These are phyloP conservation scores for Salminus brasiliensis DNA, from an alignment of 2,113 vertebrate genomes.

Conservation along the genomic window DNA sequence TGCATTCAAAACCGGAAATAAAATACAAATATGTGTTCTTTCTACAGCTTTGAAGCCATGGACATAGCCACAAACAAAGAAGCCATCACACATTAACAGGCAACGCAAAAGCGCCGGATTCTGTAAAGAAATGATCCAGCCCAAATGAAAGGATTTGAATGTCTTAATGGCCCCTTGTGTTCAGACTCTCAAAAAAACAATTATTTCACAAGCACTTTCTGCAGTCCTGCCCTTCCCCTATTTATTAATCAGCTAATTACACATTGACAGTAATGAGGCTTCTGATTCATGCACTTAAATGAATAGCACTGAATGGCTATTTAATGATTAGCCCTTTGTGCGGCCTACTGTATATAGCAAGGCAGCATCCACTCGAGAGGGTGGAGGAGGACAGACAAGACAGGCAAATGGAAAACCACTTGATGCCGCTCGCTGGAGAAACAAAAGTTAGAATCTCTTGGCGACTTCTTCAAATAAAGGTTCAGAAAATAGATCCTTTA, in stretches of 20 bases:
- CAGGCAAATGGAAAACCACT: slow-evolving; percentile 19
- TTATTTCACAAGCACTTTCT: slow-evolving; percentile 72
- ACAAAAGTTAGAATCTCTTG: slow-evolving; percentile 6
- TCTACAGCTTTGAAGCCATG: not conserved
- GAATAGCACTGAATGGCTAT: slow-evolving; percentile 76
- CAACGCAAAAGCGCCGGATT: slow-evolving; percentile 63
- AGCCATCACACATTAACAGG: slow-evolving; percentile 60
- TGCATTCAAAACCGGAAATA: no score
- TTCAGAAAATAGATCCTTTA: not conserved
- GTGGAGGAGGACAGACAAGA: not conserved
- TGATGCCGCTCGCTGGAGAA: not conserved
- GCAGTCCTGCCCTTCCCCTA: slow-evolving; percentile 68
- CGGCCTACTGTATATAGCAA: slow-evolving; percentile 56
- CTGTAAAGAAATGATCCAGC: slow-evolving; percentile 66
- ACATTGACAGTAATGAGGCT: slow-evolving; percentile 81
- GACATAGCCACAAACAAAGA: slow-evolving; percentile 33
- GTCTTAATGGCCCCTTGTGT: slow-evolving; percentile 76
- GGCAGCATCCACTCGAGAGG: slow-evolving; percentile 52
- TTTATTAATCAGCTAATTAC: slow-evolving; percentile 87
- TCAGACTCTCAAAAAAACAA: slow-evolving; percentile 78
- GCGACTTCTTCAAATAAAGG: slow-evolving; percentile 1
- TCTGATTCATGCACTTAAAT: slow-evolving; percentile 82
- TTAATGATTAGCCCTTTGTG: slow-evolving; percentile 81
- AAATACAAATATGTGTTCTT: no score
- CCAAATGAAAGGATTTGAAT: slow-evolving; percentile 71